These are phyloP conservation scores for Onthophagus taurus DNA, from an alignment of 1,140 invertebrate genomes.

Conservation along the genomic window DNA sequence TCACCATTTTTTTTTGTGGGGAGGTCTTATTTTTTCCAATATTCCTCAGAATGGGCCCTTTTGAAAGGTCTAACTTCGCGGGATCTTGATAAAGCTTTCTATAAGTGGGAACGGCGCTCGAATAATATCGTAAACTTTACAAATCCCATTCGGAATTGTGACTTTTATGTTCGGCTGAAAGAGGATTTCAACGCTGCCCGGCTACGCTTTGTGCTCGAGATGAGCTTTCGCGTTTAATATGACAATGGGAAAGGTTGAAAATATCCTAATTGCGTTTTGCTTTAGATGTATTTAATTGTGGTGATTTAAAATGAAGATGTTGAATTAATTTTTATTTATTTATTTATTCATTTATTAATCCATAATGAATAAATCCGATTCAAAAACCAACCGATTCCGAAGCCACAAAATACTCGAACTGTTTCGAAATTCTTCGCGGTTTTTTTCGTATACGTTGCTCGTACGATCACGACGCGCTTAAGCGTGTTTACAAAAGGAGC, in stretches of 20 bases:
- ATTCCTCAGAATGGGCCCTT: constrained; percentile 30
- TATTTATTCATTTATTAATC: too few species aligned
- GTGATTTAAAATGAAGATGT: too few species aligned
- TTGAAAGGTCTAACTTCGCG: constrained; percentile 33
- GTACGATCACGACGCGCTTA: too few species aligned
- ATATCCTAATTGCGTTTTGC: too few species aligned
- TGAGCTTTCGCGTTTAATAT: constrained; percentile 15
- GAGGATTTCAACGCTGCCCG: constrained; percentile 31
- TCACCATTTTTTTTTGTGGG: background rate
- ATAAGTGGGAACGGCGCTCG: constrained; percentile 37
- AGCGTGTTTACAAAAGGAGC: background rate
- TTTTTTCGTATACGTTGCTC: too few species aligned
- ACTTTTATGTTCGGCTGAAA: constrained; percentile 39
- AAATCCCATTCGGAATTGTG: constrained; percentile 40
- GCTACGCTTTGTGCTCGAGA: constrained; percentile 28
- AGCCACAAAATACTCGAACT: too few species aligned
- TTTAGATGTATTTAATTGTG: too few species aligned
- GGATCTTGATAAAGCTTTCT: constrained; percentile 37
- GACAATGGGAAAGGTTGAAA: constrained; percentile 11
- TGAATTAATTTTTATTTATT: too few species aligned
- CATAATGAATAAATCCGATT: too few species aligned
- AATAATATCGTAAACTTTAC: constrained; percentile 41
- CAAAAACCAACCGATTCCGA: too few species aligned
- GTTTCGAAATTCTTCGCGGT: too few species aligned
- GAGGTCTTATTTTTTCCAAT: constrained; percentile 29